Evolutionary conservation across 2,797 vertebrate species (phyloP).

Genomic region (Crenichthys baileyi): DNA sequence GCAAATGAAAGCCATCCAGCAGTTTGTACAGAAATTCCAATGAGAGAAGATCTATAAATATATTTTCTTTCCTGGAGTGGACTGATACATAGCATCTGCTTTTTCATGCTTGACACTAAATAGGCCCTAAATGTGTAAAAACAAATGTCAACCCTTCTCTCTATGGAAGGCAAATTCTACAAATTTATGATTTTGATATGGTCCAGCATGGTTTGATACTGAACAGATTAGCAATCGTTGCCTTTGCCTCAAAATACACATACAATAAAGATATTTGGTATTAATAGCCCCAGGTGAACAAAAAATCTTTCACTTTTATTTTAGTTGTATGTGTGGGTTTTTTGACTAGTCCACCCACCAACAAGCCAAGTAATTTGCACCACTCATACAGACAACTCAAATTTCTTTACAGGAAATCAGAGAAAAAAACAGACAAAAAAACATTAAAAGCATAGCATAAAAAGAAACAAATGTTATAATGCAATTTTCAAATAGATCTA

Average conservation of each 20-base stretch:
- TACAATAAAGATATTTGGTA: background rate
- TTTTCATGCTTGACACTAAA: slow-evolving; percentile 22
- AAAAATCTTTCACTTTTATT: background rate
- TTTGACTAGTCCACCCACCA: background rate
- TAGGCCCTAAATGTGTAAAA: slow-evolving; percentile 12
- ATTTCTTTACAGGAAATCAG: too few species aligned
- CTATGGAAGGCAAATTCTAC: slow-evolving; percentile 1
- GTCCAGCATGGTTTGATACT: background rate
- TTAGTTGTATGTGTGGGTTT: background rate
- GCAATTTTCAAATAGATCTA: too few species aligned
- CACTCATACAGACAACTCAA: too few species aligned
- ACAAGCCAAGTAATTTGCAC: too few species aligned
- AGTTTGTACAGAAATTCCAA: slow-evolving; percentile 31
- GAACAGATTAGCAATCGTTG: background rate
- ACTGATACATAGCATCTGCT: slow-evolving; percentile 9
- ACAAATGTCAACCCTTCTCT: slow-evolving; percentile 1
- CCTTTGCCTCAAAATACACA: background rate
- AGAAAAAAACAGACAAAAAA: too few species aligned
- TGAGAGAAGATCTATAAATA: slow-evolving; percentile 40
- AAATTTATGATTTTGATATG: slow-evolving; percentile 5
- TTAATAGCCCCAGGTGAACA: background rate
- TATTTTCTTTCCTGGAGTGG: slow-evolving; percentile 9
- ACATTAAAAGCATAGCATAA: background rate
- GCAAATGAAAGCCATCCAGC: slow-evolving; percentile 56
- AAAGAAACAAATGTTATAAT: background rate